These are phyloP conservation scores for Enoplosus armatus DNA, from an alignment of 2,797 vertebrate genomes.

Conservation along the genomic window DNA sequence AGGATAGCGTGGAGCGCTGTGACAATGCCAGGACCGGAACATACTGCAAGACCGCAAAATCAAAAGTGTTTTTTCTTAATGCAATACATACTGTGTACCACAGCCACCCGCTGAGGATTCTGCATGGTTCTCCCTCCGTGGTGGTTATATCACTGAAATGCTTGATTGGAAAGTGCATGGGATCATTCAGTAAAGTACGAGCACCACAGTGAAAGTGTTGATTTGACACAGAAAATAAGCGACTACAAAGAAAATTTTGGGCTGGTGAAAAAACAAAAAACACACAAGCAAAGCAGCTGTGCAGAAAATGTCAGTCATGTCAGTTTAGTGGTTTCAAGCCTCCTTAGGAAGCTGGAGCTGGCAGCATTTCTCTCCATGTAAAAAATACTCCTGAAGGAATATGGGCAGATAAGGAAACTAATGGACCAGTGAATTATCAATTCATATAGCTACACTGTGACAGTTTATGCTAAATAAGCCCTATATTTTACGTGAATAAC, in stretches of 20 bases:
- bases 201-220: constrained; percentile 13
- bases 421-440: too few species aligned
- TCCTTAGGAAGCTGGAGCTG: constrained; percentile 31
- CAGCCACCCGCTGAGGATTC: constrained; percentile 14
- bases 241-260: constrained; percentile 13
- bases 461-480: background rate
- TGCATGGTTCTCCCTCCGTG: constrained; percentile 5
- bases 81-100: constrained; percentile 18
- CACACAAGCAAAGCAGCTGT: constrained; percentile 40
- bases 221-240: constrained; percentile 22
- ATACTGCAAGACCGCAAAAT: constrained; percentile 36
- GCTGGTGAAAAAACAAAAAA: constrained; percentile 43
- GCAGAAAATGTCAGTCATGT: constrained; percentile 28
- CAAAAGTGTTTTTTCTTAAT: constrained; percentile 39
- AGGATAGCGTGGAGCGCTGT: constrained; percentile 45
- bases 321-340: constrained; percentile 40
- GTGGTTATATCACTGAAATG: constrained; percentile 12
- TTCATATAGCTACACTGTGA: background rate
- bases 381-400: constrained; percentile 10
- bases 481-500: background rate
- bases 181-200: background rate
- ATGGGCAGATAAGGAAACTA: background rate
- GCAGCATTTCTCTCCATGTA: constrained; percentile 14
- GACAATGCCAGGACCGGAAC: constrained; percentile 45
- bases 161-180: constrained; percentile 15